Base-by-base conservation (phyloP, 2,113 vertebrate species). In the Cacatua alba region DNA sequence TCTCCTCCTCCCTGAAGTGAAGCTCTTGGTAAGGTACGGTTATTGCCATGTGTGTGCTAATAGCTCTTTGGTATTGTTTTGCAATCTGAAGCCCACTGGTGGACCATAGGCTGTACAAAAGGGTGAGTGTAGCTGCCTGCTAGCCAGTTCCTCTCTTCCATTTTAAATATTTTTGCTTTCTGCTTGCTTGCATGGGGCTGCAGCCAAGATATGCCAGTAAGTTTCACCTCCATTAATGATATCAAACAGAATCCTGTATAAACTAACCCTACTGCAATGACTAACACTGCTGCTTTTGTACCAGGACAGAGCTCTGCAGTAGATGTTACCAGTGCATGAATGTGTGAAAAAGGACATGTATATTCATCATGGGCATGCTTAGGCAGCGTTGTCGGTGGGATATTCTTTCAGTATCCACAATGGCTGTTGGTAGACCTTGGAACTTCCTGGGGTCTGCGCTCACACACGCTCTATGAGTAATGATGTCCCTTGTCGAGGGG, bases 61-160 rank as follows among this genome's bases (percentile, higher is more conserved):
- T 99, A 99, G 99, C 99, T 99, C 97, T 99, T 98, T 99, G 99
- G 98, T 99, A 98, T 99, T 99, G 99, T 99, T 99, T 99, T 99
- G 99, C 99, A 98, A 98, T 99, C 99, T 98, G 97, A 99, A 99
- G 99, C 99, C 99, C 99, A 98, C 99, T 99, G 99, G 99, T 99
- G 99, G 99, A 99, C 99, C 99, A 99, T 99, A 99, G 99, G 99
- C 99, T 99, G 99, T 99, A 99, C 99, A 99, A 99, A 99, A 99
- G 99, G 99, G 99, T 99, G 99, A 99, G 99, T 99, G 98, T 98
- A 99, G 99, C 98, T 99, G 99, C 98, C 98, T 99, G 99, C 98
- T 98, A 98, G 98, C 98, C 98, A 98, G 98, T 98, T 98, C 97
- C 88, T 97, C 97, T 97, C 96, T 97, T 98, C 97, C 98, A 98